Conservation (phyloP, 2,888 invertebrate genomes). For the Chrysina gloriosa region DNA sequence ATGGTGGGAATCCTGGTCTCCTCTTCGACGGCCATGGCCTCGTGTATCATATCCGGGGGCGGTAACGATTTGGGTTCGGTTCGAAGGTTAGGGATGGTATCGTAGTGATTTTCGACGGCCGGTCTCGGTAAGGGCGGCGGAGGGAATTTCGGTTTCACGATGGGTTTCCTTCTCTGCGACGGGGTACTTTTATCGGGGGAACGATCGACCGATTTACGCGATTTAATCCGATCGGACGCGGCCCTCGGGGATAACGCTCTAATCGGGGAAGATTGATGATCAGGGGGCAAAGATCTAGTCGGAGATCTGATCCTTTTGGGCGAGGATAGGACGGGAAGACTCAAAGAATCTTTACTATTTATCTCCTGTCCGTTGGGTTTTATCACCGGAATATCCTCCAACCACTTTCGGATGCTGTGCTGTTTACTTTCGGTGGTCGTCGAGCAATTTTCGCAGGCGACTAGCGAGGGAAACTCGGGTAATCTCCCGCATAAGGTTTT, state of each 20-base stretch:
- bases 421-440: conserved; percentile 77
- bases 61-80: conserved; percentile 49
- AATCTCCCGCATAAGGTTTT: conserved; percentile 60
- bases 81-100: conserved; percentile 16
- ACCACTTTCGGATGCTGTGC: conserved; percentile 79
- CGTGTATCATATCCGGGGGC: conserved; percentile 74
- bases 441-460: conserved; percentile 69
- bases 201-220: conserved; percentile 37
- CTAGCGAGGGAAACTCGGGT: conserved; percentile 64
- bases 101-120: conserved; percentile 40
- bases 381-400: conserved; percentile 75
- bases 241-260: conserved; percentile 55
- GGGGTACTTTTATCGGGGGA: not conserved
- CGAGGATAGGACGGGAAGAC: conserved; percentile 12
- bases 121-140: conserved; percentile 65
- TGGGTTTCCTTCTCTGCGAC: conserved; percentile 41
- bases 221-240: conserved; percentile 48
- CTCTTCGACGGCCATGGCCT: conserved; percentile 71
- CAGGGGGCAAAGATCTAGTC: conserved; percentile 58
- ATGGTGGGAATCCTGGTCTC: conserved; percentile 66
- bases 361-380: conserved; percentile 48
- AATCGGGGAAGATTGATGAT: conserved; percentile 50
- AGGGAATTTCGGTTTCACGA: conserved; percentile 57
- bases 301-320: conserved; percentile 57
- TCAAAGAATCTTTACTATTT: not conserved